Conservation (phyloP, 2,113 vertebrate genomes). For the Naja naja region DNA sequence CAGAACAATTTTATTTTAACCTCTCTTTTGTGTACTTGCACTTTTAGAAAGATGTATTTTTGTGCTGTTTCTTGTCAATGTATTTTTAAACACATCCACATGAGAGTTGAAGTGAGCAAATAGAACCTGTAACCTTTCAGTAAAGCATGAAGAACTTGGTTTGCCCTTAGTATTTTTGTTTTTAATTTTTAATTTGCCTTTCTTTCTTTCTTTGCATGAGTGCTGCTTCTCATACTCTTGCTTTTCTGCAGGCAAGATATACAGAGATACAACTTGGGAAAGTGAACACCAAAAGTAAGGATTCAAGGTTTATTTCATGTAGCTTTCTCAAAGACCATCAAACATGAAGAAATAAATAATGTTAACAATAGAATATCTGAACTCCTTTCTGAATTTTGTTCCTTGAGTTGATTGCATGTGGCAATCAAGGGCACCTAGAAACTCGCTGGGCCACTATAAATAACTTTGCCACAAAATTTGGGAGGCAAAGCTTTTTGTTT, state of each 20-base stretch:
- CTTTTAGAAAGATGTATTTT: not conserved
- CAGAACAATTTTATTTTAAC: conserved; percentile 9
- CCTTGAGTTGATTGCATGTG: not conserved
- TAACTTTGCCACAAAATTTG: not conserved
- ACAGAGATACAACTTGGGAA: not conserved
- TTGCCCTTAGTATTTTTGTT: not conserved
- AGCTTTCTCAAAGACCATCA: not conserved
- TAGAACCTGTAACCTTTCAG: conserved; percentile 36
- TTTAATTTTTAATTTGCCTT: not conserved
- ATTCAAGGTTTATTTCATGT: not conserved
- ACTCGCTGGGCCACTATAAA: not conserved
- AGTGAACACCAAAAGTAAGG: not conserved
- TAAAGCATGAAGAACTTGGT: conserved; percentile 24
- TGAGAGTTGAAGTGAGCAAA: conserved; percentile 35
- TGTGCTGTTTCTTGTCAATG: conserved; percentile 12
- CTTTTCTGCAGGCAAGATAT: not conserved
- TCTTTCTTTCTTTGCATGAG: not conserved
- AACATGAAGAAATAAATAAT: not conserved
- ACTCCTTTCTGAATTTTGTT: not conserved
- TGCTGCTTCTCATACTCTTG: not conserved
- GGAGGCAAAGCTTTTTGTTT: not conserved
- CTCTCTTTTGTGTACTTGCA: not conserved
- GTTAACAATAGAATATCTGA: not conserved
- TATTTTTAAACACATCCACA: conserved; percentile 39
- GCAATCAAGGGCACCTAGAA: not conserved